Evolutionary conservation across 2,888 invertebrate species (phyloP), one percentile per base, ranked within the genome.

Genomic region (Theretra japonica): DNA sequence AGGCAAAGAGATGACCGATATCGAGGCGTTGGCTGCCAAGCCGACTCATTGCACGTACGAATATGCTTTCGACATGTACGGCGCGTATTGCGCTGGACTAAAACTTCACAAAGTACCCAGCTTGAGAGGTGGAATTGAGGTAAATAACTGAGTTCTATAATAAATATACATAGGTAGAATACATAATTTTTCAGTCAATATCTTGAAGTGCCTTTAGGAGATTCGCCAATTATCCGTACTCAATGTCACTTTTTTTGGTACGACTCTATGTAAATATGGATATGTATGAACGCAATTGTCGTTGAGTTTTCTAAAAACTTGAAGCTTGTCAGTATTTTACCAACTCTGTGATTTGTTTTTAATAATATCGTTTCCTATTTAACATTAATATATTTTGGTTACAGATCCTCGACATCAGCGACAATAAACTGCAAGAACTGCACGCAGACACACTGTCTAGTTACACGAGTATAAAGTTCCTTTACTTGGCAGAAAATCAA

Each of bases 401-500:
- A 48, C 91, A 96, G 96, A 93, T 96, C 70, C 88, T 96, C 72
- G 95, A 96, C 82, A 92, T 95, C 77, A 95, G 95, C 50, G 92
- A 92, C 76, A 96, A 96, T 81, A 93, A 95, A 75, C 83, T 96
- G 53, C 90, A 95, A 68, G 92, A 93, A 73, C 80, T 96, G 60
- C 88, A 90, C 69, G 88, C 92, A 57, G 89, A 94, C 72, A 95
- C 95, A 0, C 87, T 96, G 68, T 83, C 91, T 1, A 83, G 89
- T 57, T 96, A 95, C 82, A 88, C 94, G 57, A 94, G 90, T 75
- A 88, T 96, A 65, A 93, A 90, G 75, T 95, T 89, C 77, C 86
- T 96, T 50, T 96, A 96, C 77, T 86, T 96, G 60, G 85, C 90
- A 15, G 95, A 96, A 76, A 96, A 96, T 81, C 94, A 95, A 79